Evolutionary conservation across 2,797 vertebrate species (phyloP).

Genomic region (Squalus acanthias): DNA sequence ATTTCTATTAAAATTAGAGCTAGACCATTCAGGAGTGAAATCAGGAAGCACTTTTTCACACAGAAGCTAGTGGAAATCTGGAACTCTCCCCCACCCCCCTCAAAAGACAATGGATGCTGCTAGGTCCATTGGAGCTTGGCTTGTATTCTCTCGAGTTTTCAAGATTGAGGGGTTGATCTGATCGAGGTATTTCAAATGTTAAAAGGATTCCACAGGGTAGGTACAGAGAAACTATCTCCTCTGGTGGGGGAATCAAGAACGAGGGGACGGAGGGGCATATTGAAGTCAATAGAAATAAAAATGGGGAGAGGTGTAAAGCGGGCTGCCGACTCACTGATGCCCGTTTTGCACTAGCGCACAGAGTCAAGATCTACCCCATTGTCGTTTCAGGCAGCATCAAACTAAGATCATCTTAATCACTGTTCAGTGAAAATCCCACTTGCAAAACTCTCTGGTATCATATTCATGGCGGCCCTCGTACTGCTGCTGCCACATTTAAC

Average conservation of each 20-base stretch:
- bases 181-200: not conserved
- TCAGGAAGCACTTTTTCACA: not conserved
- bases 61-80: too few species aligned
- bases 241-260: not conserved
- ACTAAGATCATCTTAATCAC: not conserved
- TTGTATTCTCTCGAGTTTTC: not conserved
- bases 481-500: too few species aligned
- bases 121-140: not conserved
- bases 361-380: not conserved
- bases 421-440: too few species aligned
- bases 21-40: not conserved
- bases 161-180: not conserved
- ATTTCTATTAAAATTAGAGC: too few species aligned
- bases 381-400: not conserved
- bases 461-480: too few species aligned
- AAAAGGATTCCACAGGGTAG: not conserved
- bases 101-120: too few species aligned
- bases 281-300: not conserved
- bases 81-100: not conserved
- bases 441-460: too few species aligned
- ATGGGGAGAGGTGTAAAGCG: not conserved
- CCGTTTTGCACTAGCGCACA: not conserved
- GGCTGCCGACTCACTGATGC: not conserved
- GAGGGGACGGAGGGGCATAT: too few species aligned
- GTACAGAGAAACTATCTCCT: not conserved